A percentile compares a stretch with the other conserved stretches of the same genome.
phyloP scores from a whole-genome alignment of 2,113 vertebrate genomes.

The Phaethon lepturus region DNA sequence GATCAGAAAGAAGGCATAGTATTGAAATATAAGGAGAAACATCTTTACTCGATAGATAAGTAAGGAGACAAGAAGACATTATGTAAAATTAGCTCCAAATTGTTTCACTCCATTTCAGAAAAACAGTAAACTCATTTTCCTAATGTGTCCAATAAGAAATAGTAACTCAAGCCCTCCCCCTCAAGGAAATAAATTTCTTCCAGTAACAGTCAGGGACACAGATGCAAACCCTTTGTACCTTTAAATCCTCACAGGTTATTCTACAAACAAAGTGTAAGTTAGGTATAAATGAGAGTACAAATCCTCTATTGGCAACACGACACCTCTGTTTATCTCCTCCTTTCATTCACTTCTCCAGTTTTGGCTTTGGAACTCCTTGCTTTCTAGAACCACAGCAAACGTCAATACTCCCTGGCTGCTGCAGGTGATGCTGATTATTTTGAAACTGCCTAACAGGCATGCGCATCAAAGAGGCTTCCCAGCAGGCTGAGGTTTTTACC shows the following conservation, averaged over 20 bases:
- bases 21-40: neutral
- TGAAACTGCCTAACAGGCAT: neutral
- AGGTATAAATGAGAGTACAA: neutral
- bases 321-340: neutral
- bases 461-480: neutral
- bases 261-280: neutral
- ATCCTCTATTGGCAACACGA: neutral
- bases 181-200: neutral
- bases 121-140: slow-evolving; percentile 17
- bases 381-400: neutral
- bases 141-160: neutral
- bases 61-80: neutral
- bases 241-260: neutral
- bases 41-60: neutral
- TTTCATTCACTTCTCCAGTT: neutral
- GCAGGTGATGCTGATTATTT: neutral
- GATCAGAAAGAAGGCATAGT: neutral
- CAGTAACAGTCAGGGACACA: neutral
- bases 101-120: slow-evolving; percentile 5
- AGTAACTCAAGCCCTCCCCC: neutral
- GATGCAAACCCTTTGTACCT: neutral
- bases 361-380: neutral
- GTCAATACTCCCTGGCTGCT: neutral
- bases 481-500: neutral
- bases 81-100: neutral